Conservation (phyloP, 2,797 vertebrate species). For the Characodon lateralis region DNA sequence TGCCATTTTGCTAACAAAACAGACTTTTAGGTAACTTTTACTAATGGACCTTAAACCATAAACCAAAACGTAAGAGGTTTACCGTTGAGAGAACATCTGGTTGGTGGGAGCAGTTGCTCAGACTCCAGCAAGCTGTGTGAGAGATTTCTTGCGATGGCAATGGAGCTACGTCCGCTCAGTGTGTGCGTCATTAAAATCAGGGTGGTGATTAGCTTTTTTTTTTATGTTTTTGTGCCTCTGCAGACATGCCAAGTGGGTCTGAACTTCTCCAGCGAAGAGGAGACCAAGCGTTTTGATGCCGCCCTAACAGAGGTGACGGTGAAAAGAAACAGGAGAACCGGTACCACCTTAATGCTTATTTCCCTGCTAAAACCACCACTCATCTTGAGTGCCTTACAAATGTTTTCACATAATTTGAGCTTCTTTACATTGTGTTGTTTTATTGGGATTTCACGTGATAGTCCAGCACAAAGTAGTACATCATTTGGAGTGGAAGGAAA, state of each 20-base stretch:
- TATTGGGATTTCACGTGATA: not conserved
- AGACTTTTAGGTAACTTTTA: not conserved
- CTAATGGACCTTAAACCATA: not conserved
- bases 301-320: constrained; percentile 81
- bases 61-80: not conserved
- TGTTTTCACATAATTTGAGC: not conserved
- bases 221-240: constrained; percentile 14
- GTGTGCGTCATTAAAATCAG: not conserved
- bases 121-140: not conserved
- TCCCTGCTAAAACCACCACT: constrained; percentile 1
- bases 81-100: not conserved
- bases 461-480: not conserved
- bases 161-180: not conserved
- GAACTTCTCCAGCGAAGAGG: constrained; percentile 96
- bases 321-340: constrained; percentile 89
- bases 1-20: not conserved
- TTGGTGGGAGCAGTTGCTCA: not conserved
- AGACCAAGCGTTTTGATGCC: constrained; percentile 88
- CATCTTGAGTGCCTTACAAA: not conserved
- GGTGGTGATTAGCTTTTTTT: not conserved
- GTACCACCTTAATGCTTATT: constrained; percentile 67
- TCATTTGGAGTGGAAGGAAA: not conserved
- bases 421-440: not conserved
- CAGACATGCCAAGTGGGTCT: constrained; percentile 90
- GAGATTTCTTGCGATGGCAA: not conserved